phyloP scores from a whole-genome alignment of 2,797 vertebrate species.

The Acipenser oxyrinchus region DNA sequence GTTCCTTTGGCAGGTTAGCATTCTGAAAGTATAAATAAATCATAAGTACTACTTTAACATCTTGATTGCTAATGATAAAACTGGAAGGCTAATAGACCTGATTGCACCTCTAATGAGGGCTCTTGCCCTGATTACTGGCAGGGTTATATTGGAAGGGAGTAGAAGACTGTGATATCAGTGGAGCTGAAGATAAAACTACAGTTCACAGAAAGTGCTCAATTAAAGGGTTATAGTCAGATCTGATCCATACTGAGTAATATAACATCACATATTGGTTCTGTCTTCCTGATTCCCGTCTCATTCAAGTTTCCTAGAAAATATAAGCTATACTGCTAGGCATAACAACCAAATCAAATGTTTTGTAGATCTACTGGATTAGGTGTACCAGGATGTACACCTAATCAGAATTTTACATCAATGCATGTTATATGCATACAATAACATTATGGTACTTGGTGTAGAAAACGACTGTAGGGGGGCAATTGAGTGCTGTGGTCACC shows the following conservation, averaged over 20 bases:
- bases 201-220: neutral
- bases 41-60: conserved; percentile 22
- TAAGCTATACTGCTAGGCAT: neutral
- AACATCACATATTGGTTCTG: no score
- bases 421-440: neutral
- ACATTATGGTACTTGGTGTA: no score
- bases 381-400: no score
- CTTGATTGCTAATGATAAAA: conserved; percentile 26
- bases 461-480: no score
- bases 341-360: neutral
- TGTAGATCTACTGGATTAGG: no score
- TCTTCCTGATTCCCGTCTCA: neutral
- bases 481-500: no score
- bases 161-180: conserved; percentile 25
- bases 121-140: conserved; percentile 37
- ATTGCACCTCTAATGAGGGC: conserved; percentile 23
- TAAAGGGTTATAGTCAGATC: neutral
- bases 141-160: conserved; percentile 18
- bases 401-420: no score
- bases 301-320: neutral
- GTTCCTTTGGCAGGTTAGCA: conserved; percentile 25
- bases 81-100: conserved; percentile 22
- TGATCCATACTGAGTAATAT: no score
- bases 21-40: conserved; percentile 40
- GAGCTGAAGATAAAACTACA: conserved; percentile 34